Percentiles rank a stretch among this genome's conserved stretches.
Conservation (phyloP, 2,113 vertebrate genomes). For the Agelaius phoeniceus region DNA sequence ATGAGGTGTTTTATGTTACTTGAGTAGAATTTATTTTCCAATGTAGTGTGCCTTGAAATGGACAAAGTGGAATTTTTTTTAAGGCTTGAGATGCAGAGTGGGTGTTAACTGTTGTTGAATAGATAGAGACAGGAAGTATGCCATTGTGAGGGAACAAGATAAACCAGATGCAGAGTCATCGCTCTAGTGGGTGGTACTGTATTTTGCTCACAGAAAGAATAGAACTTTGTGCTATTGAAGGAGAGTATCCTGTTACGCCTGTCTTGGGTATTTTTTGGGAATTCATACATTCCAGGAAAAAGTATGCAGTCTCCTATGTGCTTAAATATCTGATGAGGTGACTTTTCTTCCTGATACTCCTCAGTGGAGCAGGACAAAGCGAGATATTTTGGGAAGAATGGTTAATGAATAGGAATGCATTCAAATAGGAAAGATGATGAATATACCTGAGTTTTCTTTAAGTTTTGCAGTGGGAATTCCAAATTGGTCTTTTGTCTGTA, state of each 20-base stretch:
- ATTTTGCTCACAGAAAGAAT: slow-evolving; percentile 54
- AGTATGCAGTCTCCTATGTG: background rate
- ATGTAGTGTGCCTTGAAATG: background rate
- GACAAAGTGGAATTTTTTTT: background rate
- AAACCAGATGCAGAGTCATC: slow-evolving; percentile 52
- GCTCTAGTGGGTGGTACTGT: slow-evolving; percentile 30
- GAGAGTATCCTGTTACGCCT: slow-evolving; percentile 30
- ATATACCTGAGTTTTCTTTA: background rate
- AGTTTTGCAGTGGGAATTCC: background rate
- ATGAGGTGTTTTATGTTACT: background rate
- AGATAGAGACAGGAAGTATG: slow-evolving; percentile 42
- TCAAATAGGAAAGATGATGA: background rate
- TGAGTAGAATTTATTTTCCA: background rate
- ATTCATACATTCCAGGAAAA: slow-evolving; percentile 9
- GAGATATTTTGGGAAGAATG: background rate
- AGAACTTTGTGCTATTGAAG: slow-evolving; percentile 44
- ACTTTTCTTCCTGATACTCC: slow-evolving; percentile 5
- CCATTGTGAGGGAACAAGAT: slow-evolving; percentile 37
- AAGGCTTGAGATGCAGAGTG: slow-evolving; percentile 14
- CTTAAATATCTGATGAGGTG: background rate
- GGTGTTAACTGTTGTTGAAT: slow-evolving; percentile 15
- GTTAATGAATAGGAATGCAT: background rate
- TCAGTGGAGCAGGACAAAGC: background rate
- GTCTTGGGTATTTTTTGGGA: background rate
- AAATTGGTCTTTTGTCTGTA: background rate